These are phyloP conservation scores for Salmo trutta DNA, from an alignment of 2,797 vertebrate genomes.

Conservation along the genomic window DNA sequence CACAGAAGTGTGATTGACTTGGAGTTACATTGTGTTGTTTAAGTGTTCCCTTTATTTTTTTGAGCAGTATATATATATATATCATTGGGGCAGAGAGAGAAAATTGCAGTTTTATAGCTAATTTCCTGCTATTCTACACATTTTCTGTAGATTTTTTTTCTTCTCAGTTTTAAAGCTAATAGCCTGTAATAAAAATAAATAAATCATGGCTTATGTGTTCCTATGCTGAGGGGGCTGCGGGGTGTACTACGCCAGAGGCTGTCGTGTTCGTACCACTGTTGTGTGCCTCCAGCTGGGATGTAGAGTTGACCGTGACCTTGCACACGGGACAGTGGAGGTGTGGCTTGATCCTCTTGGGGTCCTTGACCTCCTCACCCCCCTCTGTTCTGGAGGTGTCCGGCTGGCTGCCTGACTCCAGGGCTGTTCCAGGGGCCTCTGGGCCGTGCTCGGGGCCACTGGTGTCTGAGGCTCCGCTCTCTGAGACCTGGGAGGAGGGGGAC, in stretches of 20 bases:
- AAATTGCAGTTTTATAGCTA: no score
- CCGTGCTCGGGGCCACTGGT: slow-evolving; percentile 53
- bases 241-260: neutral
- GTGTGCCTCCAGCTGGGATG: slow-evolving; percentile 91
- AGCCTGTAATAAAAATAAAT: no score
- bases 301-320: slow-evolving; percentile 92
- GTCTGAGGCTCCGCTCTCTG: slow-evolving; percentile 71
- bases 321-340: slow-evolving; percentile 90
- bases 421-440: slow-evolving; percentile 17
- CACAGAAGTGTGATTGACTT: no score
- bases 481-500: slow-evolving; percentile 74
- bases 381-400: slow-evolving; percentile 53
- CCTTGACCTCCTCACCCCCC: slow-evolving; percentile 72
- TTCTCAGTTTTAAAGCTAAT: no score
- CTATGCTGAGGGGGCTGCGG: neutral
- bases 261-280: slow-evolving; percentile 81
- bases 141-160: no score
- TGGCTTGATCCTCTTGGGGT: slow-evolving; percentile 79
- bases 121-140: no score
- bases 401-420: slow-evolving; percentile 38
- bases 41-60: no score
- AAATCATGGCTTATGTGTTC: no score
- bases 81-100: no score
- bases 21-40: no score
- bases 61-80: no score